phyloP scores from a whole-genome alignment of 1,140 invertebrate species.

The Polyergus mexicanus region DNA sequence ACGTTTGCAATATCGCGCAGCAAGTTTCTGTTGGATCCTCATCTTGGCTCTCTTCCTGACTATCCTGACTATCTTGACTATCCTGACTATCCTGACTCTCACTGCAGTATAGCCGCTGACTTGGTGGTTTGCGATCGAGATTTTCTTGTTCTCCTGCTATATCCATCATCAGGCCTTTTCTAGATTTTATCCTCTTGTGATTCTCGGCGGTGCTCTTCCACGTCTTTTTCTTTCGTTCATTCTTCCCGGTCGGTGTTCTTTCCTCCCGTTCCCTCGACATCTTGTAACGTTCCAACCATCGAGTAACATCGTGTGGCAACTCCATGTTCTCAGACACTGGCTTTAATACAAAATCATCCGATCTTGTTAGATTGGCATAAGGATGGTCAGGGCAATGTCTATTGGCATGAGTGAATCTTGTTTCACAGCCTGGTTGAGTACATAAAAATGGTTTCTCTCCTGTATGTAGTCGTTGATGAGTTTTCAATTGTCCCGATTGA shows the following conservation, averaged over 20 bases:
- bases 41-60: conserved; percentile 84
- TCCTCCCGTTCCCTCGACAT: conserved; percentile 85
- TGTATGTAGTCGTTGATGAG: conserved; percentile 93
- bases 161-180: conserved; percentile 85
- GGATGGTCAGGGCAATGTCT: conserved; percentile 91
- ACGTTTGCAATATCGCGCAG: conserved; percentile 78
- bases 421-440: conserved; percentile 89
- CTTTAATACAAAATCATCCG: conserved; percentile 87
- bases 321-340: conserved; percentile 86
- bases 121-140: conserved; percentile 77
- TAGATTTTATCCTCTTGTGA: conserved; percentile 81
- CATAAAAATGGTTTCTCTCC: conserved; percentile 94
- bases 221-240: conserved; percentile 83
- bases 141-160: conserved; percentile 83
- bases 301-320: conserved; percentile 87
- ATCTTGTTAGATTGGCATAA: conserved; percentile 87
- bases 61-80: conserved; percentile 68
- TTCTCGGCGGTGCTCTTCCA: conserved; percentile 82
- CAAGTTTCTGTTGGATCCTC: conserved; percentile 82
- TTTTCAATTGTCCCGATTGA: conserved; percentile 94
- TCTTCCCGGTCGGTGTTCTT: conserved; percentile 85
- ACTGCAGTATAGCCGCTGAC: conserved; percentile 79
- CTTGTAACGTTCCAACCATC: conserved; percentile 88
- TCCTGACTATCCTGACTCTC: conserved; percentile 80
- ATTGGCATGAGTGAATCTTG: conserved; percentile 94